phyloP scores from a whole-genome alignment of 2,113 vertebrate genomes.

The Pseudopipra pipra region DNA sequence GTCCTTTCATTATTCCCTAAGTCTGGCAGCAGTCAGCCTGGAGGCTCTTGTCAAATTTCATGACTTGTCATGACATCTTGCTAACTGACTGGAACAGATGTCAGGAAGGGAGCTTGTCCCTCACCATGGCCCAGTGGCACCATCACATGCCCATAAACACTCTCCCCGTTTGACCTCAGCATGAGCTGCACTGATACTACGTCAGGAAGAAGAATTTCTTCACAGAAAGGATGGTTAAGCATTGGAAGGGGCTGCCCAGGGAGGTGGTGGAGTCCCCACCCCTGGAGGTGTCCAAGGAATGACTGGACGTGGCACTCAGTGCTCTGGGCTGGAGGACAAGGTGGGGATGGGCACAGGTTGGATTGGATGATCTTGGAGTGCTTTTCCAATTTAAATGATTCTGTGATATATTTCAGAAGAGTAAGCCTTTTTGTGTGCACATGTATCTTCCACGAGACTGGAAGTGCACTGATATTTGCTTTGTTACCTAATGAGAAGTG shows the following conservation, averaged over 20 bases:
- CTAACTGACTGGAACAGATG: neutral
- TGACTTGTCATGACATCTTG: neutral
- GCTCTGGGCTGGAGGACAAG: neutral
- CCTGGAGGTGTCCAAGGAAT: neutral
- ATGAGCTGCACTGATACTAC: neutral
- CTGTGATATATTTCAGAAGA: accelerated
- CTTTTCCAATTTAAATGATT: neutral
- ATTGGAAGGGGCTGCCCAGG: neutral
- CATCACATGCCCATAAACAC: accelerated
- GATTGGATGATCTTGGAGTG: neutral
- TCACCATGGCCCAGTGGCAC: neutral
- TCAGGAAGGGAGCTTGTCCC: neutral
- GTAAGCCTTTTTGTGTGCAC: neutral
- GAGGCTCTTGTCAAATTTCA: neutral
- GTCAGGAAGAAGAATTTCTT: neutral
- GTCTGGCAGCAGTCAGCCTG: neutral
- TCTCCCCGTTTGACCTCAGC: neutral
- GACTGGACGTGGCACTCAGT: neutral
- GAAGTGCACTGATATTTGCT: neutral
- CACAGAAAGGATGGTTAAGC: neutral
- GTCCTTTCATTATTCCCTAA: neutral
- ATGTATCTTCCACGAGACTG: accelerated
- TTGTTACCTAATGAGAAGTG: neutral
- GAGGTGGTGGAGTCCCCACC: neutral
- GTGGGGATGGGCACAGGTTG: neutral